Evolutionary conservation across 2,888 invertebrate species (phyloP).

Genomic region (Mystacides longicornis): DNA sequence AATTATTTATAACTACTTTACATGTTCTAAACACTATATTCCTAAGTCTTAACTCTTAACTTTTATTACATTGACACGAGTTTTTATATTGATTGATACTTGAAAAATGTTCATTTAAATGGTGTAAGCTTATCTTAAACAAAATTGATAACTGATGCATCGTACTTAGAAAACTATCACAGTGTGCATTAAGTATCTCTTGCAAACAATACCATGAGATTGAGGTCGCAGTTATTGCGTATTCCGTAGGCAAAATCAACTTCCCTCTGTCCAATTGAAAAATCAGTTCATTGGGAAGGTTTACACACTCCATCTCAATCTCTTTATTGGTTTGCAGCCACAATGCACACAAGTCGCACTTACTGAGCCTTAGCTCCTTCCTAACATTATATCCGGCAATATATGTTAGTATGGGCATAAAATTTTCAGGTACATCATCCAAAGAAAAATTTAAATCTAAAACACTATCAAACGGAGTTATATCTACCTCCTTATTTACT

Average conservation of each 20-base stretch:
- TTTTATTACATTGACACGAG: neutral
- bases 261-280: neutral
- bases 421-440: neutral
- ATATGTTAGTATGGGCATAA: neutral
- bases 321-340: neutral
- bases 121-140: neutral
- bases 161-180: neutral
- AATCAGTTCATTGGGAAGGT: neutral
- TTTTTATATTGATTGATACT: neutral
- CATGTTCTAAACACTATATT: neutral
- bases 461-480: too few relatives aligned
- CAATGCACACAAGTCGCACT: neutral
- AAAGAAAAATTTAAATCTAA: too few relatives aligned
- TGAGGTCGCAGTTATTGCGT: neutral
- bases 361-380: neutral
- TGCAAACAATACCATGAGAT: neutral
- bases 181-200: neutral
- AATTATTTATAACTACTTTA: neutral
- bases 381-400: neutral
- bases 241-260: neutral
- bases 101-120: neutral
- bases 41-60: neutral
- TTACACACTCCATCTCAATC: neutral
- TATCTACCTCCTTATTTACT: too few relatives aligned
- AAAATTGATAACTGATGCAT: neutral